phyloP scores from a whole-genome alignment of 2,888 invertebrate species.

The Xiphydria camelus region DNA sequence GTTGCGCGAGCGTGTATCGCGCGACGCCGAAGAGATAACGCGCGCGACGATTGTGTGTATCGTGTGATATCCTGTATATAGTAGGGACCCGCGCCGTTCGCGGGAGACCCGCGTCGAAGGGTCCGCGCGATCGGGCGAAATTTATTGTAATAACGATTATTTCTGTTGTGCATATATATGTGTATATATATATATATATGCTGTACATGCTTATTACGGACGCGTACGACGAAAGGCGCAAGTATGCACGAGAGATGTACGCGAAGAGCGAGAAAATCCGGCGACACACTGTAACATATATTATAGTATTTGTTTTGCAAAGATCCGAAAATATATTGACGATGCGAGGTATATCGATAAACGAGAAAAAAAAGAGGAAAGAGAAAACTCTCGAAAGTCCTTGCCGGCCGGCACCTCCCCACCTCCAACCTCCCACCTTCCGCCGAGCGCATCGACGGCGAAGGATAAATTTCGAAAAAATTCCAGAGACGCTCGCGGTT shows the following conservation, averaged over 20 bases:
- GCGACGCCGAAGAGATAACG: too few species aligned
- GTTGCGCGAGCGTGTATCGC: too few species aligned
- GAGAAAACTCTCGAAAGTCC: too few species aligned
- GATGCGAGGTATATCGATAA: slow-evolving; percentile 34
- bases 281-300: slow-evolving; percentile 39
- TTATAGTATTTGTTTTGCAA: slow-evolving; percentile 48
- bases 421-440: too few species aligned
- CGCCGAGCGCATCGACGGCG: neutral
- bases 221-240: neutral
- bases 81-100: too few species aligned
- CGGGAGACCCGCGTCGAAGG: too few species aligned
- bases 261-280: too few species aligned
- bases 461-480: too few species aligned
- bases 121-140: slow-evolving; percentile 1
- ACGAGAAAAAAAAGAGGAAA: neutral
- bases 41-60: too few species aligned
- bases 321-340: slow-evolving; percentile 50
- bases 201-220: too few species aligned
- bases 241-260: neutral
- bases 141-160: slow-evolving; percentile 6
- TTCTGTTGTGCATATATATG: slow-evolving; percentile 43
- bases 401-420: too few species aligned
- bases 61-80: slow-evolving; percentile 55
- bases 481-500: neutral
- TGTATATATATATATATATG: too few species aligned